Evolutionary conservation across 2,113 vertebrate genomes (phyloP), one percentile per base, ranked within the genome.

Genomic region (Collichthys lucidus): DNA sequence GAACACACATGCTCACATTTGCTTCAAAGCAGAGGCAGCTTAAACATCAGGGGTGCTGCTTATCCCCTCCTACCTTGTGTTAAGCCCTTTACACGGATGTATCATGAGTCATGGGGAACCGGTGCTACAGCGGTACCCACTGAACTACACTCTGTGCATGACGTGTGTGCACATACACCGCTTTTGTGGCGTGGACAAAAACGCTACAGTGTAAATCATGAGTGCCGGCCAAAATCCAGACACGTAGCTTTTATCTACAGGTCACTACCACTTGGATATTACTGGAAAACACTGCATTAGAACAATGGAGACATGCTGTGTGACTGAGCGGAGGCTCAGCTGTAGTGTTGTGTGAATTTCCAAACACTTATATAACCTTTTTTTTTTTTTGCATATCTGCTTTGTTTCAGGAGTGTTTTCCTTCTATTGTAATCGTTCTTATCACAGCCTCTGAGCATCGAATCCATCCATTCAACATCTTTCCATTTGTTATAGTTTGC

Each of bases 11-110:
- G 57, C 83, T 74, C 86, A 83, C 86, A 85, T 87, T 84, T 87
- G 90, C 91, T 90, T 87, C 78, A 86, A 90, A 92, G 90, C 80
- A 62, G 62, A 84, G 70, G 83, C 83, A 91, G 91, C 85, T 87
- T 89, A 89, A 90, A 90, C 92, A 88, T 88, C 83, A 83, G 86
- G 87, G 80, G 74, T 66, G 84, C 82, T 77, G 85, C 89, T 92
- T 82, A 93, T 93, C 92, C 91, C 88, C 90, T 92, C 94, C 94
- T 82, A 94, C 94, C 87, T 89, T 55, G 75, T 84, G 83, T 83
- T 93, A 93, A 94, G 86, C 92, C 79, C 83, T 80, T 94, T 93
- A 92, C 85, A 90, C 77, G 83, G 88, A 89, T 86, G 91, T 66
- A 85, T 91, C 67, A 82, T 94, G 94, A 95, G 85, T 93, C 93